Evolutionary conservation across 1,140 invertebrate genomes (phyloP), one percentile per base, ranked within the genome.

Genomic region (Bombus waltoni): DNA sequence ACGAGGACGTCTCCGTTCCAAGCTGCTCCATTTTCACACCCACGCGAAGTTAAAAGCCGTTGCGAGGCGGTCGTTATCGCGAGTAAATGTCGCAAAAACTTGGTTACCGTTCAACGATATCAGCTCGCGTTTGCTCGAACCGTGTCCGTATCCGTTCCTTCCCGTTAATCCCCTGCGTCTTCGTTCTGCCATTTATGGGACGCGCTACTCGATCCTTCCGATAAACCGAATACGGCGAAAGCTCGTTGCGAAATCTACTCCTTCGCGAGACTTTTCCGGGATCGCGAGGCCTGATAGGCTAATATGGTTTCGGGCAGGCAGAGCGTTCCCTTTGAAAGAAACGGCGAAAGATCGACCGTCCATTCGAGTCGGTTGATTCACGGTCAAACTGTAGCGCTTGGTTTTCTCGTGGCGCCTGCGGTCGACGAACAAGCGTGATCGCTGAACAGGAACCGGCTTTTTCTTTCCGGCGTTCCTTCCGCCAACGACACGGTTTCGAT

Each of bases 381-480:
- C 13, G 65, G 32, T 68, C 15, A 62, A 62, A 62, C 59, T 0
- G 59, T 62, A 11, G 25, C 25, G 0, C 22, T 40, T 28, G 25
- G 9, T 40, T 71, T 3, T 35, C 18, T 35, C 66, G 66, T 22
- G 66, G 32, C 32, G 38, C 35, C 38, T 10, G 22, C 10, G 70
- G 38, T 42, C 70, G 25, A 28, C 70, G 70, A 71, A 13, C 25
- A 18, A 65, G 40, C 81, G 42, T 9, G 81, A 57, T 77, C 81
- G 81, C 62, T 57, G 62, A 77, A 66, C 35, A 78, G 81, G 74
- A 83, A 83, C 81, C 74, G 62, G 35, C 32, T 74, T 38, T 68
- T 83, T 83, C 62, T 83, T 83, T 87, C 85, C 85, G 53, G 57
- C 32, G 65, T 82, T 66, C 62, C 35, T 78, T 77, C 53, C 47